Evolutionary conservation across 2,113 vertebrate genomes (phyloP), one percentile per base, ranked within the genome.

Genomic region (Lepisosteus oculatus): DNA sequence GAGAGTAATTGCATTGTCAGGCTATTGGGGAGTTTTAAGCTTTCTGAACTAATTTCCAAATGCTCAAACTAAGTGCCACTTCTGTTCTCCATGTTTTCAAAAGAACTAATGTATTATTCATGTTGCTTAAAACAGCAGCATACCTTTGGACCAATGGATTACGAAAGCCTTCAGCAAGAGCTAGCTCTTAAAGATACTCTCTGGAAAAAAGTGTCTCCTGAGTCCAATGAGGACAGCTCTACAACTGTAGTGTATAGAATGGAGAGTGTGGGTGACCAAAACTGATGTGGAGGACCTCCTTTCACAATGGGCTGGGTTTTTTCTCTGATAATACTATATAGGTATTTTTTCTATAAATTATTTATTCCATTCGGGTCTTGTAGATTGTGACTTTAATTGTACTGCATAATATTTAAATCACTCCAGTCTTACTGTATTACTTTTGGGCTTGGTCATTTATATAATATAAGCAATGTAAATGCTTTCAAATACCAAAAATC

Each of bases 171-270:
- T 86, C 96, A 97, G 88, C 92, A 95, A 88, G 97, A 98, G 91
- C 94, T 99, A 84, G 94, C 95, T 93, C 94, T 99, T 92, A 97
- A 96, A 95, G 95, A 96, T 83, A 95, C 94, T 85, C 88, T 97
- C 61, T 98, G 97, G 96, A 98, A 93, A 96, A 97, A 97, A 92
- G 94, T 99, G 81, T 95, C 94, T 80, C 88, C 95, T 9, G 96
- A 99, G 93, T 93, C 93, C 80, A 93, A 95, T 83, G 92, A 97
- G 91, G 96, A 99, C 93, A 92, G 93, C 90, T 97, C 95, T 87
- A 98, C 95, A 87, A 98, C 96, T 89, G 83, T 99, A 96, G 95
- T 99, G 71, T 99, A 98, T 97, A 96, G 96, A 91, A 96, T 97
- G 96, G 95, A 96, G 90, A 90, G 87, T 85, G 91, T 91, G 84